Percentiles rank a stretch among this genome's conserved stretches.
These are phyloP conservation scores for Melanerpes aurifrons DNA, from an alignment of 2,113 vertebrate species.

Conservation along the genomic window DNA sequence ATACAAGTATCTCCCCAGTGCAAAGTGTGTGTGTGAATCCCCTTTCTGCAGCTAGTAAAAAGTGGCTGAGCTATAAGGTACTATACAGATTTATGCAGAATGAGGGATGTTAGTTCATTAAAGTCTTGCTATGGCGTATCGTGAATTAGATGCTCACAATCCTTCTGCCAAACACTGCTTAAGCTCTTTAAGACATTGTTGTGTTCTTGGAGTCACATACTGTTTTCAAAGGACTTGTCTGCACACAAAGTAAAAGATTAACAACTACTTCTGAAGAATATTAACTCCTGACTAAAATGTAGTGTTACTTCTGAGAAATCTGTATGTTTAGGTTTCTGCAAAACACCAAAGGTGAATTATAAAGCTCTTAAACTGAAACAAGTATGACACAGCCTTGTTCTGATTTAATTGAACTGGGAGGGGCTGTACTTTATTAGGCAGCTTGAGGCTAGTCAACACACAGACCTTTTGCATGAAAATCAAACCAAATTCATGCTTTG, in stretches of 20 bases:
- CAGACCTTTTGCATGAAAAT: background rate
- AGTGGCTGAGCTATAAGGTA: background rate
- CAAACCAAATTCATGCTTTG: background rate
- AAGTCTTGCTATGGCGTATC: background rate
- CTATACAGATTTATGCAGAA: background rate
- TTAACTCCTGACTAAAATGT: background rate
- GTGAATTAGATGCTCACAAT: rapidly evolving
- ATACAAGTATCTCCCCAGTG: background rate
- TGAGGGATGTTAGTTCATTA: background rate
- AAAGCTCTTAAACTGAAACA: background rate
- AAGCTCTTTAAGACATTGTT: background rate
- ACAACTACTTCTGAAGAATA: background rate
- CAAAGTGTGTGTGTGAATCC: background rate
- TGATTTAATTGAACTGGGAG: background rate
- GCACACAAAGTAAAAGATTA: background rate
- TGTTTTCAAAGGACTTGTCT: background rate
- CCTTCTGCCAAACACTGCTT: background rate
- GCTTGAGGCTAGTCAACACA: background rate
- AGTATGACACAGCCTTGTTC: background rate
- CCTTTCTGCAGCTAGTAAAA: background rate
- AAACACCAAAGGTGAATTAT: background rate
- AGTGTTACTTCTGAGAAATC: background rate
- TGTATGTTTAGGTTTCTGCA: background rate
- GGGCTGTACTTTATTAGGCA: rapidly evolving
- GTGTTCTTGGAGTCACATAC: background rate